Base-by-base conservation (phyloP, 2,797 vertebrate species). In the Sebastolobus alascanus region DNA sequence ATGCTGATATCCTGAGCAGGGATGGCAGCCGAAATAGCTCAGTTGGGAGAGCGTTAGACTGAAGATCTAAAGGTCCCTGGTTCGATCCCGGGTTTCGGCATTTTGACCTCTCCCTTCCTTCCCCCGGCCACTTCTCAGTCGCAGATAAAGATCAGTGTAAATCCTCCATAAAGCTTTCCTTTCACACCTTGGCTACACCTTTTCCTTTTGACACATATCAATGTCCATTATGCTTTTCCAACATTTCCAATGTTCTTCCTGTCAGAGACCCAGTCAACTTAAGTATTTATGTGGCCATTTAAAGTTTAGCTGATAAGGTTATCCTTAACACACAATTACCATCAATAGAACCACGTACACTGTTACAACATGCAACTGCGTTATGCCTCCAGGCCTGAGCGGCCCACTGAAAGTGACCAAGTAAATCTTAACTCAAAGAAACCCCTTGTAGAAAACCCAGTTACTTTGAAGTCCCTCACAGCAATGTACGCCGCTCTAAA, bases 21-120 rank as follows among this genome's bases (percentile, higher is more conserved):
- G 0, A 0, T 2, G 1, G 0, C 0, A 0, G 90, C 87, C 3
- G 79, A 94, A 94, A 93, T 92, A 92, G 91, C 91, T 92, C 93
- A 90, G 88, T 90, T 94, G 90, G 91, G 90, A 91, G 92, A 90
- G 90, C 70, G 70, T 92, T 93, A 93, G 90, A 93, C 92, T 93
- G 50, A 92, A 94, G 91, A 93, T 94, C 90, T 90, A 68, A 92
- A 92, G 86, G 83, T 92, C 84, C 80, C 87, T 89, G 87, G 89
- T 90, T 93, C 75, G 8, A 94, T 92, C 89, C 91, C 50, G 80
- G 85, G 90, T 93, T 92, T 90, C 78, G 85, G 90, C 91, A 92
- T 87, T 88, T 87, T 87, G 58, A 50, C 16, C 68, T 60, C 11
- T 14, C 18, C 12, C 6, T 16, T n/a, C 1, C 12, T 8, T 11